Evolutionary conservation across 2,797 vertebrate species (phyloP).

Genomic region (Anisognathus igniventris): DNA sequence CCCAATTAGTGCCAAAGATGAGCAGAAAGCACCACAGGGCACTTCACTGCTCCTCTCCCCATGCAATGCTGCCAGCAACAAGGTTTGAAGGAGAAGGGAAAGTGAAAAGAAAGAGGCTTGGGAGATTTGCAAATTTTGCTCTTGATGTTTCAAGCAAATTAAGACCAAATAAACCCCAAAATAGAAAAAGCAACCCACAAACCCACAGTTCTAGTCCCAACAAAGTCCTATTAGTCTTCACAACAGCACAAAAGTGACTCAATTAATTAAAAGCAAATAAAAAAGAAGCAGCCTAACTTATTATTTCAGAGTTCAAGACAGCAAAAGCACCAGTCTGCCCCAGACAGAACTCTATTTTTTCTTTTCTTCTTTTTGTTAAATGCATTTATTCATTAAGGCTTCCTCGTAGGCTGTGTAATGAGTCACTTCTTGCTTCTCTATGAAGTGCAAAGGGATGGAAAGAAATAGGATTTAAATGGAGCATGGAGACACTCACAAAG

Average conservation of each 20-base stretch:
- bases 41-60: not conserved
- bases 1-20: not conserved
- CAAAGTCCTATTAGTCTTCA: not conserved
- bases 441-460: not conserved
- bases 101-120: not conserved
- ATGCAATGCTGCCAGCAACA: not conserved
- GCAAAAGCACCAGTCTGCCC: not conserved
- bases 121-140: not conserved
- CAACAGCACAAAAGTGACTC: not conserved
- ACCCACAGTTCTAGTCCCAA: not conserved
- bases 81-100: not conserved
- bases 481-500: not conserved
- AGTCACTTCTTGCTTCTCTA: constrained; percentile 40
- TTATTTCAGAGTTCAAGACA: not conserved
- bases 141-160: not conserved
- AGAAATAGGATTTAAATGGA: not conserved
- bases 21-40: not conserved
- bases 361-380: not conserved
- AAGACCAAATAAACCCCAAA: not conserved
- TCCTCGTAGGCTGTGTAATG: constrained; percentile 39
- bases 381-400: constrained; percentile 46
- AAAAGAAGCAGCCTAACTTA: constrained; percentile 19
- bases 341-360: not conserved
- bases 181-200: not conserved
- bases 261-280: constrained; percentile 26